Percentiles rank a stretch among this genome's conserved stretches.
phyloP scores from a whole-genome alignment of 2,888 invertebrate genomes.

The Mamestra brassicae region DNA sequence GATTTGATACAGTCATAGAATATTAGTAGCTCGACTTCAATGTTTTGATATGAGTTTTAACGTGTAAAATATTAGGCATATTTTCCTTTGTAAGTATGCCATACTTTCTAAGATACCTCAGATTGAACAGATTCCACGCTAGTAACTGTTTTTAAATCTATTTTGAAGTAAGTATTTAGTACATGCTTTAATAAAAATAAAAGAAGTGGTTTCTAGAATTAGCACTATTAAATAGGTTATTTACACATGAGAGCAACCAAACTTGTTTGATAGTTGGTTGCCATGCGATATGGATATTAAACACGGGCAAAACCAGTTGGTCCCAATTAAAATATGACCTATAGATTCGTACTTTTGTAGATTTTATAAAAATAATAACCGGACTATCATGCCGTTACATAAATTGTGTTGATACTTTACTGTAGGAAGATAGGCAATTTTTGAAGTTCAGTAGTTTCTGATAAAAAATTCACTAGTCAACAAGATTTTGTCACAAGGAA shows the following conservation, averaged over 20 bases:
- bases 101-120: slow-evolving; percentile 1
- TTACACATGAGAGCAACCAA: slow-evolving; percentile 13
- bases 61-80: background rate
- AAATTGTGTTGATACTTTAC: slow-evolving; percentile 20
- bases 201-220: slow-evolving; percentile 7
- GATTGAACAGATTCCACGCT: background rate
- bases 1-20: slow-evolving; percentile 9
- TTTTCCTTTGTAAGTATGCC: background rate
- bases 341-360: background rate
- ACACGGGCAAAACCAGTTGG: slow-evolving; percentile 14
- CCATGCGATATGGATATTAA: slow-evolving; percentile 4
- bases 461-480: too few relatives aligned
- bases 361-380: slow-evolving; percentile 10
- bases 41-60: background rate
- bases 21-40: background rate
- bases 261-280: slow-evolving; percentile 29
- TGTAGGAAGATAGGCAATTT: too few relatives aligned
- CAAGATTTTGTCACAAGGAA: too few relatives aligned
- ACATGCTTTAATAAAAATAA: background rate
- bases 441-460: too few relatives aligned
- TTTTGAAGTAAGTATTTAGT: background rate
- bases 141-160: background rate
- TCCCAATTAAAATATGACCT: slow-evolving; percentile 18
- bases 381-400: background rate
- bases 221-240: slow-evolving; percentile 8